Percentiles rank a stretch among this genome's conserved stretches.
Conservation (phyloP, 2,113 vertebrate genomes). For the Pseudorasbora parva region DNA sequence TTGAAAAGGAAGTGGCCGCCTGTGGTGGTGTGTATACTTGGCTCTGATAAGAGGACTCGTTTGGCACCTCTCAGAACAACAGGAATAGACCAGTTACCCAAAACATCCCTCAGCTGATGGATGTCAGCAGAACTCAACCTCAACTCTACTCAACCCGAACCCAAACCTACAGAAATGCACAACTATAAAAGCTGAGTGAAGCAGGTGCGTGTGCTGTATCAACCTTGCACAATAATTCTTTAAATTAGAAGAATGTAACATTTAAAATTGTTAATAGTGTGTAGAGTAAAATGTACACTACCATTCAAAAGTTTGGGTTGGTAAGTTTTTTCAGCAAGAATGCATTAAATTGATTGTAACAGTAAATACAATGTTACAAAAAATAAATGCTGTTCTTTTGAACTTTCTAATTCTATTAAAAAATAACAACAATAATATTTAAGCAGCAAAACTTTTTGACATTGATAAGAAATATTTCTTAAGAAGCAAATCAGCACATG, state of each 20-base stretch:
- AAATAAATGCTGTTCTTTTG: too few relatives aligned
- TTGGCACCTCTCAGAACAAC: slow-evolving; percentile 80
- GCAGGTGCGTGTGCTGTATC: neutral
- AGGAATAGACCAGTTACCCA: slow-evolving; percentile 76
- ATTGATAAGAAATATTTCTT: too few relatives aligned
- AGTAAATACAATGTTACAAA: too few relatives aligned
- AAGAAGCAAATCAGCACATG: too few relatives aligned
- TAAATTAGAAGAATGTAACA: neutral
- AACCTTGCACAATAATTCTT: neutral
- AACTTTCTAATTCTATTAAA: too few relatives aligned
- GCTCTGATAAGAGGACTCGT: slow-evolving; percentile 80
- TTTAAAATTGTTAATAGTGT: neutral
- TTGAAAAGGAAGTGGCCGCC: slow-evolving; percentile 74
- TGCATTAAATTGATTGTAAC: too few relatives aligned
- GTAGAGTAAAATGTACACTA: neutral
- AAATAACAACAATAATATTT: too few relatives aligned
- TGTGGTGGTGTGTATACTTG: slow-evolving; percentile 74
- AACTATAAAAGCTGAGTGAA: neutral
- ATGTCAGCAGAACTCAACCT: neutral
- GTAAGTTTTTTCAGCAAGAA: too few relatives aligned
- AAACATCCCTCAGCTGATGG: slow-evolving; percentile 71
- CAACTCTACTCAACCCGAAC: neutral
- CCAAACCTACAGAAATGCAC: neutral
- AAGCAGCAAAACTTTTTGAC: too few relatives aligned
- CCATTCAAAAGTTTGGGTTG: neutral